phyloP scores from a whole-genome alignment of 1,140 invertebrate species.

The Musca domestica region DNA sequence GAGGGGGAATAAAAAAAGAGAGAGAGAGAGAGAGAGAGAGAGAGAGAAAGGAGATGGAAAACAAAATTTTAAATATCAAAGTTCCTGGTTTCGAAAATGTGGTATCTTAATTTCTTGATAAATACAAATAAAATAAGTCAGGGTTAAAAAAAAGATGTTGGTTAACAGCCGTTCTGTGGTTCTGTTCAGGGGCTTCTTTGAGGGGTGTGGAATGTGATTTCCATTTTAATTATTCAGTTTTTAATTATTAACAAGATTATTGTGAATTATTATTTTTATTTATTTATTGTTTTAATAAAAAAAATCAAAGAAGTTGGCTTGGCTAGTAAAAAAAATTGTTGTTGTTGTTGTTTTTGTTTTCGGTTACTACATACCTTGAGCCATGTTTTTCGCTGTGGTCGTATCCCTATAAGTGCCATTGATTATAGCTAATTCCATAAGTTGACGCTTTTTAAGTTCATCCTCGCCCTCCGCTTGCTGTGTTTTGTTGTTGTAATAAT shows the following conservation, averaged over 20 bases:
- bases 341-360: neutral
- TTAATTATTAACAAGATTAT: slow-evolving; percentile 13
- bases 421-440: slow-evolving; percentile 99
- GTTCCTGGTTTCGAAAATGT: neutral
- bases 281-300: neutral
- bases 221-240: no score
- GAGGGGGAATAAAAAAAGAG: no score
- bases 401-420: slow-evolving; percentile 99
- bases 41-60: neutral
- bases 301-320: neutral
- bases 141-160: neutral
- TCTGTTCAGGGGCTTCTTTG: neutral
- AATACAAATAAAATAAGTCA: no score
- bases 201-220: no score
- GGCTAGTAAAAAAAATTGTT: neutral
- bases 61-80: neutral
- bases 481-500: slow-evolving; percentile 36
- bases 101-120: neutral
- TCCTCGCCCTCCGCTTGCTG: slow-evolving; percentile 99
- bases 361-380: slow-evolving; percentile 56
- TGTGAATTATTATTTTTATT: neutral
- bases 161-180: neutral
- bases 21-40: slow-evolving; percentile 32
- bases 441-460: slow-evolving; percentile 97
- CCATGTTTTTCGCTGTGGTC: slow-evolving; percentile 78